Conservation (phyloP, 2,113 vertebrate species). For the Neogale vison region DNA sequence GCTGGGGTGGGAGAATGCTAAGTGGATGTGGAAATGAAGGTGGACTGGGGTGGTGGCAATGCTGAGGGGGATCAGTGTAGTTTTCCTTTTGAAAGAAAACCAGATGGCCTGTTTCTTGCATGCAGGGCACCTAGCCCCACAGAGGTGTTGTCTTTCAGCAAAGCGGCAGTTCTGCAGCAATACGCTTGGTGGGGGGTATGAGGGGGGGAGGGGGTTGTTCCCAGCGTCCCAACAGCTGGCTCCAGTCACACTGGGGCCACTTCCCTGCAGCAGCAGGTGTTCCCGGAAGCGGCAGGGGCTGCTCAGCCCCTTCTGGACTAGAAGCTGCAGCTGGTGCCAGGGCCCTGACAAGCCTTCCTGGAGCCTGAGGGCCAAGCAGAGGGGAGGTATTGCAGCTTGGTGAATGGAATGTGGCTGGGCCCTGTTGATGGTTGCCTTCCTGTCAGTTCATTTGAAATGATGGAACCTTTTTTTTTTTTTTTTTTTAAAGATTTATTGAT, state of each 20-base stretch:
- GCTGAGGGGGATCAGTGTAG: not conserved
- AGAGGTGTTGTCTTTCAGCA: not conserved
- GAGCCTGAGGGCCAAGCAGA: not conserved
- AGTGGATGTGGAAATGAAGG: not conserved
- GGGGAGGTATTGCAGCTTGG: not conserved
- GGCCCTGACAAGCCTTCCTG: not conserved
- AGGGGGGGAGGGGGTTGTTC: too few relatives aligned
- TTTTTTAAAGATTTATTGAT: too few relatives aligned
- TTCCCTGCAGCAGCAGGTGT: constrained; percentile 42
- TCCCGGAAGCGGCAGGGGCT: not conserved
- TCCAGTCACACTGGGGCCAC: constrained; percentile 23
- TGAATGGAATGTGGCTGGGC: not conserved
- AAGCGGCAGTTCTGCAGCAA: not conserved
- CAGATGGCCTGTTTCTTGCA: constrained; percentile 24
- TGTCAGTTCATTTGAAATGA: not conserved
- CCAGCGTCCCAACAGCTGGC: constrained; percentile 11
- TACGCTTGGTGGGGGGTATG: not conserved
- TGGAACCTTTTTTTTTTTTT: too few relatives aligned
- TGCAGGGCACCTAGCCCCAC: not conserved
- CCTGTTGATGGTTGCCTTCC: not conserved
- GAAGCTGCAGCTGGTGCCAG: not conserved
- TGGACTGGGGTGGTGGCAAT: not conserved
- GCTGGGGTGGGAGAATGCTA: constrained; percentile 29
- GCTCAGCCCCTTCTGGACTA: not conserved
- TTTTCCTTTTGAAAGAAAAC: constrained; percentile 56